Base-by-base conservation (phyloP, 1,140 invertebrate genomes). In the Nebria ingens region DNA sequence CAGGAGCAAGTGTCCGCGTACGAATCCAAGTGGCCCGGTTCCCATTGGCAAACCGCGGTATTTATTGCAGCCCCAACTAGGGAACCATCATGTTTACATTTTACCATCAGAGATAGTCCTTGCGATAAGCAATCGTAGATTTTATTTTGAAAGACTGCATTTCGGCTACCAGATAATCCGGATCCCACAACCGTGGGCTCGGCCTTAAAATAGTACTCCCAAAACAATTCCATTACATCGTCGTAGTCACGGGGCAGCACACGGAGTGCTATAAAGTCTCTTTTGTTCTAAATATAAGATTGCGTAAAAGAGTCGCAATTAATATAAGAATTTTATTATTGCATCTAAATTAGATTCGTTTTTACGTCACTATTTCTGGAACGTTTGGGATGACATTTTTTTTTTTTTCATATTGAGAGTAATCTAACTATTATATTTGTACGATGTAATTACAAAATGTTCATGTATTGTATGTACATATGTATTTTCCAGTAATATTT, bases 61-160 rank as follows among this genome's bases (percentile, higher is more conserved):
- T 76, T 76, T n/a, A 76, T 58, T 0, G 65, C 68, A 0, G 67
- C 72, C 15, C 72, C 75, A 3, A 73, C 60, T 17, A 76, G 62
- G 17, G 66, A 64, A 11, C 66, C 67, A 19, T 70, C 61, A 49
- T 68, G 63, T 40, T 62, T 64, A 56, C 71, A 67, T 61, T 68
- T 69, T 1, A 67, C 70, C 22, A 76, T 69, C 22, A 74, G 55
- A 13, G 70, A 68, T 51, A 69, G 63, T 17, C 73, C 73, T 52
- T 71, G 63, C 11, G 52, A 59, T 17, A 77, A 55, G 2, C 65
- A 56, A 17, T 70, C 58, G 52, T 56, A 21, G 60, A 68, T 68
- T 45, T 29, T 64, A 45, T 45, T 45, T 17, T 45, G 9, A 6
- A 45, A 17, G 4, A 17, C 4, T 4, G 17, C 40, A 45, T 45